phyloP scores from a whole-genome alignment of 2,113 vertebrate genomes.

The Crotalus tigris region DNA sequence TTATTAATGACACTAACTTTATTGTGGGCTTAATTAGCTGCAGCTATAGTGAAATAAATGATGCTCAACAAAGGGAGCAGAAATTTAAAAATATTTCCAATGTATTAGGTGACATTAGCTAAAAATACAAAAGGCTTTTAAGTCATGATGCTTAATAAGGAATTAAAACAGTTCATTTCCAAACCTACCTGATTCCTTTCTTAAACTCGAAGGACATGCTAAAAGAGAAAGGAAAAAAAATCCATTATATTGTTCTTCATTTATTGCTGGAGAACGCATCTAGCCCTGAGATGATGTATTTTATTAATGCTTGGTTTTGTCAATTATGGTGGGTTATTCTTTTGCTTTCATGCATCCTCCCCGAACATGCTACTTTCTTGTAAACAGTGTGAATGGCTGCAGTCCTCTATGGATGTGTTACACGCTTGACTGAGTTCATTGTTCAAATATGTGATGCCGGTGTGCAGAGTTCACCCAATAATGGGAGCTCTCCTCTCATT shows the following conservation, averaged over 20 bases:
- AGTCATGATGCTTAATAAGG: not conserved
- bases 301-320: slow-evolving; percentile 18
- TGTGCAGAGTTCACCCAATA: not conserved
- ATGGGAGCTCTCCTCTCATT: slow-evolving; percentile 16
- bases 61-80: slow-evolving; percentile 40
- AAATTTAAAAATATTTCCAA: slow-evolving; percentile 18
- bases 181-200: not conserved
- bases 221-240: not conserved
- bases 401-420: slow-evolving; percentile 32
- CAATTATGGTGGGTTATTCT: not conserved
- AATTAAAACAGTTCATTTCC: not conserved
- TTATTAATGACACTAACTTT: slow-evolving; percentile 55
- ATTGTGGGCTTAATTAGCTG: slow-evolving; percentile 53
- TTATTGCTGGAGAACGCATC: not conserved
- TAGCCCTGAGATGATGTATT: not conserved
- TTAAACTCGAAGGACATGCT: not conserved
- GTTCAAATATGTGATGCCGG: not conserved
- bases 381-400: slow-evolving; percentile 39
- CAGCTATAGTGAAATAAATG: slow-evolving; percentile 38
- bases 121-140: slow-evolving; percentile 9
- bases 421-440: slow-evolving; percentile 20
- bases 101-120: slow-evolving; percentile 3
- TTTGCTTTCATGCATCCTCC: slow-evolving; percentile 9
- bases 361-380: slow-evolving; percentile 25
- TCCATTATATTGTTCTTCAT: slow-evolving; percentile 1